These are phyloP conservation scores for Phenganax stokvisi DNA, from an alignment of 92 coral and sea anemone genomes.

Conservation along the genomic window DNA sequence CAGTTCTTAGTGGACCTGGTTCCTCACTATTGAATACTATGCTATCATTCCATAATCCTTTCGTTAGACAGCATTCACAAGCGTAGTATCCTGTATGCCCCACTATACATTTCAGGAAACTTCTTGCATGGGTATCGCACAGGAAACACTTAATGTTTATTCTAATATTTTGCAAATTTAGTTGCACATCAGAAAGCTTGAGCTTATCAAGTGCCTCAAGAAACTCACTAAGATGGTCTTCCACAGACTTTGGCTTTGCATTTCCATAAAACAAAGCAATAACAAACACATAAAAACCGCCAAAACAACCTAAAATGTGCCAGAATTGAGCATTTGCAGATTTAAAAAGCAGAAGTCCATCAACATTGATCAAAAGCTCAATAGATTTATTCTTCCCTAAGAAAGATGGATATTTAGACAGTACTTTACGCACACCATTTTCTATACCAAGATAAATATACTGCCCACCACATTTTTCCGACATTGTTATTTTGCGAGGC, in stretches of 20 bases:
- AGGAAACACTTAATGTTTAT: too few relatives aligned
- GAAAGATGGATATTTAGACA: slow-evolving; percentile 4
- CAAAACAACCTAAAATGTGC: slow-evolving; percentile 16
- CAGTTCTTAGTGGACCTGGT: too few relatives aligned
- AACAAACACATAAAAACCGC: not conserved
- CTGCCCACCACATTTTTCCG: slow-evolving; percentile 19
- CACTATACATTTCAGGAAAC: too few relatives aligned
- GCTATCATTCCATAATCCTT: too few relatives aligned
- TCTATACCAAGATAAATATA: slow-evolving; percentile 22
- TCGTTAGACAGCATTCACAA: too few relatives aligned
- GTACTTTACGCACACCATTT: slow-evolving; percentile 3
- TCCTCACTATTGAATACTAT: too few relatives aligned
- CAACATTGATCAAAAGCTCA: slow-evolving; percentile 18
- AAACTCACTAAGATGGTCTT: not conserved
- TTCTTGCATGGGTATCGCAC: too few relatives aligned
- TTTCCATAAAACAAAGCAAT: slow-evolving; percentile 14
- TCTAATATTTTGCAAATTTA: too few relatives aligned
- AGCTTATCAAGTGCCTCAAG: not conserved
- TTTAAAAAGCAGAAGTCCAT: slow-evolving; percentile 23
- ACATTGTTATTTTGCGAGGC: not conserved
- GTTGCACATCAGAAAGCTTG: too few relatives aligned
- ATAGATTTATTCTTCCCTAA: not conserved
- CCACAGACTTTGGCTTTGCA: slow-evolving; percentile 2
- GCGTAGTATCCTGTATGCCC: too few relatives aligned
- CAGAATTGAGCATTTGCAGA: slow-evolving; percentile 19